Conservation (phyloP, 2,113 vertebrate species). For the Prionailurus viverrinus region DNA sequence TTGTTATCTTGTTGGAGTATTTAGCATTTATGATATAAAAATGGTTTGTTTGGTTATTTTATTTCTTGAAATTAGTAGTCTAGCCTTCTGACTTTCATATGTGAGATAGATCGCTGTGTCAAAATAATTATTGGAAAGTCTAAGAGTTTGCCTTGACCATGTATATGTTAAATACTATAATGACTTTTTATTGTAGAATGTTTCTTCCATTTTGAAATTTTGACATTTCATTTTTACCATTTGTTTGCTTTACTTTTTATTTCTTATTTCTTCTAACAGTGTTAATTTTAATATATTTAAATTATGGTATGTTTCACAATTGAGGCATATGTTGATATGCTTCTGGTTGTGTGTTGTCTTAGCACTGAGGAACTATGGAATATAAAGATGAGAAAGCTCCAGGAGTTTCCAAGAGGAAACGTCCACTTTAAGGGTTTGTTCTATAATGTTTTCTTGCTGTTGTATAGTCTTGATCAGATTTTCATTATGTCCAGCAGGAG, state of each 20-base stretch:
- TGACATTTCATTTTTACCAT: constrained; percentile 42
- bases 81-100: background rate
- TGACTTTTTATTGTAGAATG: background rate
- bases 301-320: background rate
- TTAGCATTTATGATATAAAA: constrained; percentile 7
- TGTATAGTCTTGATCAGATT: constrained; percentile 3
- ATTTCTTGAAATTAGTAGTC: constrained; percentile 39
- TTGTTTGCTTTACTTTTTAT: background rate
- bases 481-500: constrained; percentile 35
- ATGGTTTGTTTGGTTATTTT: background rate
- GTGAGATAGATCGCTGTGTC: background rate
- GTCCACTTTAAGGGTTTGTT: constrained; percentile 24
- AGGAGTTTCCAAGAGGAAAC: constrained; percentile 17
- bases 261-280: background rate
- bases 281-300: constrained; percentile 41
- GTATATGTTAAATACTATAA: background rate
- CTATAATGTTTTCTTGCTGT: background rate
- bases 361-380: background rate
- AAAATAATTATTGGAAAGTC: constrained; percentile 34
- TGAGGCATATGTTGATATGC: background rate
- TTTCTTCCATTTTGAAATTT: constrained; percentile 44
- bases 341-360: background rate
- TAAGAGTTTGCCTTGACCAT: background rate
- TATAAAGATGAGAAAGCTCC: background rate
- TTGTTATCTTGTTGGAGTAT: background rate